phyloP scores from a whole-genome alignment of 2,113 vertebrate species.

The Chelonoidis abingdonii region DNA sequence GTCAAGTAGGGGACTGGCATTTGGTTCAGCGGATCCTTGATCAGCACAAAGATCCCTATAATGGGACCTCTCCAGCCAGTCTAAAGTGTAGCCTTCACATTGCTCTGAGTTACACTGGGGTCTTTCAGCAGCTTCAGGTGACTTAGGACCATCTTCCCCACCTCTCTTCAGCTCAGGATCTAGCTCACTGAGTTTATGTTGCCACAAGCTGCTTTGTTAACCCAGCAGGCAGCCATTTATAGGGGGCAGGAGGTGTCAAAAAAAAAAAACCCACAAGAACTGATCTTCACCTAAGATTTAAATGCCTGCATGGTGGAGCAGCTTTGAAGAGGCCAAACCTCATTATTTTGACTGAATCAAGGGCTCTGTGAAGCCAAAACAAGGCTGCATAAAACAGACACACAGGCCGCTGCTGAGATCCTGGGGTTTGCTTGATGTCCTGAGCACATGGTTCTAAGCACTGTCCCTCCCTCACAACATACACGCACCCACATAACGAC shows the following conservation, averaged over 20 bases:
- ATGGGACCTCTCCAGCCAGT: neutral
- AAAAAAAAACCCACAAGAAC: neutral
- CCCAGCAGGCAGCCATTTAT: neutral
- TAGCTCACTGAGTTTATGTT: neutral
- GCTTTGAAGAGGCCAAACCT: neutral
- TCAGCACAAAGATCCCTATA: neutral
- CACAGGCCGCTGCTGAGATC: neutral
- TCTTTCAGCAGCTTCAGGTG: neutral
- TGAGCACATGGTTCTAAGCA: neutral
- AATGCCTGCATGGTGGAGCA: neutral
- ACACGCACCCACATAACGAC: neutral
- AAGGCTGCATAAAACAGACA: neutral
- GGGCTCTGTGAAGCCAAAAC: conserved; percentile 10
- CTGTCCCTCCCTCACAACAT: neutral
- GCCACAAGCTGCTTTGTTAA: neutral
- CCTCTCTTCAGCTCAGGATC: neutral
- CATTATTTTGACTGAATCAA: neutral
- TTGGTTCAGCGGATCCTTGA: neutral
- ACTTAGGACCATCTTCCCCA: neutral
- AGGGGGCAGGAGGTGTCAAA: neutral
- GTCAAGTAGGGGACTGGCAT: neutral
- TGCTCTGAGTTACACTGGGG: neutral
- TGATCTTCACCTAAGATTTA: neutral
- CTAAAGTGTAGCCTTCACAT: neutral
- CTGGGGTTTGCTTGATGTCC: accelerated